These are phyloP conservation scores for Chymomyza procnemis DNA, from an alignment of 2,888 invertebrate genomes.

Conservation along the genomic window DNA sequence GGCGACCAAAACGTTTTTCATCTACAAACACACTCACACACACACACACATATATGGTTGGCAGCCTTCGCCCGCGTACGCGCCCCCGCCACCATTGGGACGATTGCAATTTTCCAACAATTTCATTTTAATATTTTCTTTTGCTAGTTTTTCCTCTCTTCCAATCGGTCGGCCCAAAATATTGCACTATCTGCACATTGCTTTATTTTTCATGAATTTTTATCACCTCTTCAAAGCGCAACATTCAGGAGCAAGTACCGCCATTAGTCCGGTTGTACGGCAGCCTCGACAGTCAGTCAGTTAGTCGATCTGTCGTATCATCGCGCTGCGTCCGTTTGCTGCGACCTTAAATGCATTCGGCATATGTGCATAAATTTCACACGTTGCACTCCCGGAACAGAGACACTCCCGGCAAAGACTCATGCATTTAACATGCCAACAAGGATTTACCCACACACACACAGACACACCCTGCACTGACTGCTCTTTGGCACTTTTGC, in stretches of 20 bases:
- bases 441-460: conserved; percentile 43
- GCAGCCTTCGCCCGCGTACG: too few species aligned
- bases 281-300: neutral
- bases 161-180: conserved; percentile 16
- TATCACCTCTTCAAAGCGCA: conserved; percentile 43
- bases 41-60: neutral
- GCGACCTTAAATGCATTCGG: conserved; percentile 55
- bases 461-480: neutral
- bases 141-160: neutral
- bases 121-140: conserved; percentile 51
- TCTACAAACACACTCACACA: neutral
- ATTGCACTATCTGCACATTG: conserved; percentile 30
- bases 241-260: neutral
- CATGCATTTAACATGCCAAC: conserved; percentile 65
- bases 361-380: conserved; percentile 73
- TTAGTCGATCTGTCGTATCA: neutral
- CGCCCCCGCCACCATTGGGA: neutral
- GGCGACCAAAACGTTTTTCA: neutral
- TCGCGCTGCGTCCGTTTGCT: neutral
- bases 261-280: neutral
- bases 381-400: conserved; percentile 48
- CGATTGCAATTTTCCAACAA: conserved; percentile 53
- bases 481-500: neutral
- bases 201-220: conserved; percentile 54
- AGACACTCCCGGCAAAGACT: conserved; percentile 33